phyloP scores from a whole-genome alignment of 2,797 vertebrate genomes.

The Myotis planiceps region DNA sequence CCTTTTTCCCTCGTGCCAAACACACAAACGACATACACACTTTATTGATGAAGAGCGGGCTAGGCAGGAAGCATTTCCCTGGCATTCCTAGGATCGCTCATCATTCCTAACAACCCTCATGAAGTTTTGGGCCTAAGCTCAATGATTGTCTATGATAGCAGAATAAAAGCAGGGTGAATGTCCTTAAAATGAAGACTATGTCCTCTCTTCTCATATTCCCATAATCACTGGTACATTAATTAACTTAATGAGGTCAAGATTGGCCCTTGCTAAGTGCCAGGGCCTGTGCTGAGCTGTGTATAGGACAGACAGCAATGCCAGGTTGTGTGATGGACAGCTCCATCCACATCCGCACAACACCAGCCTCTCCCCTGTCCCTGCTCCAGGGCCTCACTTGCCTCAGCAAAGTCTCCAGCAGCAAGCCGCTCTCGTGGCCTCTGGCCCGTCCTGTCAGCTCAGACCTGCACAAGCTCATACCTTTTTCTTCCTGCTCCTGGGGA shows the following conservation, averaged over 20 bases:
- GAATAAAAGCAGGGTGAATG: neutral
- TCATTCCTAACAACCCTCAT: too few relatives aligned
- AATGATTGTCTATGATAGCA: accelerated
- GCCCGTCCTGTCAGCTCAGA: accelerated
- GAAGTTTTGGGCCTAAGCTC: neutral
- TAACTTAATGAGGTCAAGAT: too few relatives aligned
- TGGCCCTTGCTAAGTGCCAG: neutral
- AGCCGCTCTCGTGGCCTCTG: accelerated
- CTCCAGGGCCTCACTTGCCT: accelerated
- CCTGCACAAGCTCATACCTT: accelerated
- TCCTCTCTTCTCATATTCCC: accelerated
- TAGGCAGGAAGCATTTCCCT: accelerated
- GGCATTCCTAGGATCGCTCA: accelerated
- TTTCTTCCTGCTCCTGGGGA: neutral
- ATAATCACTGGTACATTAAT: accelerated
- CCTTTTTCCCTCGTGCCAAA: neutral
- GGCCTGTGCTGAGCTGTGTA: accelerated
- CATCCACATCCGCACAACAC: accelerated
- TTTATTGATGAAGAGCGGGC: neutral
- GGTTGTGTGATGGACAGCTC: neutral
- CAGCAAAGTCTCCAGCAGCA: accelerated
- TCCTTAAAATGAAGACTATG: neutral
- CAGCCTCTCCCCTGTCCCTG: accelerated
- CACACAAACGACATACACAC: neutral
- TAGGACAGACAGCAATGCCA: too few relatives aligned